phyloP scores from a whole-genome alignment of 1,140 invertebrate genomes.

The Pogonomyrmex californicus region DNA sequence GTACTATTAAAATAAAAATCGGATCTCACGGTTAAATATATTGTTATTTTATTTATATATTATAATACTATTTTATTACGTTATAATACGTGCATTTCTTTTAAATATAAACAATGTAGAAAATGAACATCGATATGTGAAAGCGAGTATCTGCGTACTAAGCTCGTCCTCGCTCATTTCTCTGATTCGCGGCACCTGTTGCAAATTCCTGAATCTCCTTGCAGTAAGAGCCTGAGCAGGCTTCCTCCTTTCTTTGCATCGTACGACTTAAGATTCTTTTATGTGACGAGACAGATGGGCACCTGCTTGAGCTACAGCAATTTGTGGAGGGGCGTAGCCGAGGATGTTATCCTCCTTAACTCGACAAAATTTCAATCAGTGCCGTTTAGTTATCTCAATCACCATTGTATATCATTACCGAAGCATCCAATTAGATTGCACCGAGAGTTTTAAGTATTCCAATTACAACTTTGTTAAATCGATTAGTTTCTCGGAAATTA shows the following conservation, averaged over 20 bases:
- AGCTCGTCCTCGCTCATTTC: constrained; percentile 33
- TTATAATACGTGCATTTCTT: neutral
- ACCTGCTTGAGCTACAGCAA: constrained; percentile 75
- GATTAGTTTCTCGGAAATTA: neutral
- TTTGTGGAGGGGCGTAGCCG: constrained; percentile 66
- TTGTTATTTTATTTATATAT: neutral
- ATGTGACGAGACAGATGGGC: constrained; percentile 71
- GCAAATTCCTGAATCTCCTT: constrained; percentile 63
- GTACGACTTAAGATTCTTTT: constrained; percentile 59
- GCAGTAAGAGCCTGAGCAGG: constrained; percentile 17
- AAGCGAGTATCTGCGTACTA: neutral
- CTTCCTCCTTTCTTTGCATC: constrained; percentile 37
- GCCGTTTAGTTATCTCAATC: constrained; percentile 59
- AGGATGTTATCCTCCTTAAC: constrained; percentile 60
- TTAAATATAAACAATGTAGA: neutral
- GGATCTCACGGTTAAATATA: neutral
- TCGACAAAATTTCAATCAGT: constrained; percentile 62
- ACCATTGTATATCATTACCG: constrained; percentile 23
- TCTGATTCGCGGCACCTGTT: constrained; percentile 75
- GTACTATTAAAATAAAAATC: constrained; percentile 1
- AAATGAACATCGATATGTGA: constrained; percentile 1
- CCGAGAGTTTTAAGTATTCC: neutral
- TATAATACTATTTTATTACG: neutral
- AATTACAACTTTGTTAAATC: neutral
- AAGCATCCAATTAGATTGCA: constrained; percentile 37